Base-by-base conservation (phyloP, 2,888 invertebrate species). In the Pachymerium ferrugineum region DNA sequence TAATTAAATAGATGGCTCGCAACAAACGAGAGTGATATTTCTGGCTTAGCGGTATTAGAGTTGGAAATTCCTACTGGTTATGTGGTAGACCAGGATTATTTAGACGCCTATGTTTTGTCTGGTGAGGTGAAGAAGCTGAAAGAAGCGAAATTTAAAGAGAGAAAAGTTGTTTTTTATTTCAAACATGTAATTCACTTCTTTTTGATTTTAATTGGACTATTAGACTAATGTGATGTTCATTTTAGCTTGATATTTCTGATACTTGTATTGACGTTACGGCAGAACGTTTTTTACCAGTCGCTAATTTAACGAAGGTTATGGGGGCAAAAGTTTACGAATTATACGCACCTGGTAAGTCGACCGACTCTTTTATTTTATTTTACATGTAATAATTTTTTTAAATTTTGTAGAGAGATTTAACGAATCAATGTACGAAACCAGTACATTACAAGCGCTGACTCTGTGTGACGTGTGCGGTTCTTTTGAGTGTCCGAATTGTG, bases 391-490 rank as follows among this genome's bases (percentile, higher is more conserved):
- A 38, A 38, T 74, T 73, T 72, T 86, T 86, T 12, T 85, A 72
- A 76, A 74, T 72, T 73, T 86, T 86, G 10, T 85, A 92, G 94
- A 94, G 83, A 91, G 94, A 30, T 95, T 91, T 84, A 94, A 95
- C 84, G 94, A 94, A 85, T 90, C 91, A 0, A 91, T 95, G 83
- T 93, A 93, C 82, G 93, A 94, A 84, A 89, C 93, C 3, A 85
- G 92, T 68, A 90, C 92, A 16, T 91, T 93, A 0, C 94, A 93
- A 83, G 86, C 92, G 33, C 85, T 95, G 75, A 94, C 94, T 82
- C 94, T 95, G 78, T 95, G 95, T 83, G 94, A 94, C 82, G 94
- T 95, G 5, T 95, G 95, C 81, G 95, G 94, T 75, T 94, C 94
- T 72, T 94, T 93, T 67, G 94, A 94, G 82, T 95, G 94, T 81